phyloP scores from a whole-genome alignment of 2,797 vertebrate genomes.

The Naso thynnoides region DNA sequence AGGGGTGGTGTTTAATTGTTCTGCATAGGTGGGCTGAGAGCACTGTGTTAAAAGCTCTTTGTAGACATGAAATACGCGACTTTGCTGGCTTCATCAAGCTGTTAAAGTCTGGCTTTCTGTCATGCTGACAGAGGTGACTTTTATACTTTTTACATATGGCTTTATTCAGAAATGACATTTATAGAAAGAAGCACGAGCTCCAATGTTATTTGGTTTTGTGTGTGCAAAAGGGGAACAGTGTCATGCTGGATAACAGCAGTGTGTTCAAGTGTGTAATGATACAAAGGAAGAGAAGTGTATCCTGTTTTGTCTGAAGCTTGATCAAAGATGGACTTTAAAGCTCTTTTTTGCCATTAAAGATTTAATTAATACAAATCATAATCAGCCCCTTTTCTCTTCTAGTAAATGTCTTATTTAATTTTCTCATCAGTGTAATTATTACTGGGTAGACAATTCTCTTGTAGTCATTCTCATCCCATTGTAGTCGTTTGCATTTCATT shows the following conservation, averaged over 20 bases:
- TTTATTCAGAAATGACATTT: conserved; percentile 12
- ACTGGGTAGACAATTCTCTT: neutral
- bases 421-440: neutral
- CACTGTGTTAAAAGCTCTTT: conserved; percentile 10
- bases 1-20: conserved; percentile 36
- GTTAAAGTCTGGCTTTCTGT: conserved; percentile 17
- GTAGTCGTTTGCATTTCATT: neutral
- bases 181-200: neutral
- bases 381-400: neutral
- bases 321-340: conserved; percentile 6
- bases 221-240: neutral
- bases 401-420: neutral
- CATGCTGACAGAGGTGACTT: conserved; percentile 7
- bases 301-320: conserved; percentile 17
- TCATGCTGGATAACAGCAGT: neutral
- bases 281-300: neutral
- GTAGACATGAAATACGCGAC: neutral
- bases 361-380: conserved; percentile 1
- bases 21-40: conserved; percentile 18
- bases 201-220: conserved; percentile 6
- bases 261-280: neutral
- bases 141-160: neutral
- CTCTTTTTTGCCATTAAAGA: conserved; percentile 14
- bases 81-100: conserved; percentile 20
- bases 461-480: no score